These are phyloP conservation scores for Hemibagrus guttatus DNA, from an alignment of 2,797 vertebrate species.

Conservation along the genomic window DNA sequence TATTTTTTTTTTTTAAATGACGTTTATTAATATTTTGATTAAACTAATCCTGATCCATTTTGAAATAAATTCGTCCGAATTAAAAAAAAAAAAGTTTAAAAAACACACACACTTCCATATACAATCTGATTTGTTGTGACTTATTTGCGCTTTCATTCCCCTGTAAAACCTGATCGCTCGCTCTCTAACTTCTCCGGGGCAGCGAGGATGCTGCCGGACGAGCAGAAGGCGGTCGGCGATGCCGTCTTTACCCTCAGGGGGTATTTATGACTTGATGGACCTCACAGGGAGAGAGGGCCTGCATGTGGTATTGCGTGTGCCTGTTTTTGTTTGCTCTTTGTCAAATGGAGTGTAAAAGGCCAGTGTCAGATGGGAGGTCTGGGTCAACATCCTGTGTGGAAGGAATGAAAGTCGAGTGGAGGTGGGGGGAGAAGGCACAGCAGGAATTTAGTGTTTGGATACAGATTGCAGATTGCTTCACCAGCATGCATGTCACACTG, in stretches of 20 bases:
- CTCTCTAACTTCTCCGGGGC: no score
- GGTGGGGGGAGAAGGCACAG: neutral
- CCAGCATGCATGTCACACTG: neutral
- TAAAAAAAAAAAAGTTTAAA: no score
- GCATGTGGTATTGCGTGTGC: conserved; percentile 53
- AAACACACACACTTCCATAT: neutral
- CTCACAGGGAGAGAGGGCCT: conserved; percentile 58
- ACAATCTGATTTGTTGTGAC: neutral
- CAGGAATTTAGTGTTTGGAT: neutral
- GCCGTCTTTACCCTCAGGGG: conserved; percentile 1
- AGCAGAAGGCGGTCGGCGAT: neutral
- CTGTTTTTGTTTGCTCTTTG: conserved; percentile 63
- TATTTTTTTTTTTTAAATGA: no score
- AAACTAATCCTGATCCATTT: no score
- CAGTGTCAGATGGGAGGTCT: conserved; percentile 33
- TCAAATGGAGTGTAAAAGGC: conserved; percentile 48
- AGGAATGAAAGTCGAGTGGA: conserved; percentile 36
- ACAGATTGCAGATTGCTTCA: neutral
- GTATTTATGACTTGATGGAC: conserved; percentile 48
- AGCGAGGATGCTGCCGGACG: neutral
- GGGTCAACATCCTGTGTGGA: conserved; percentile 66
- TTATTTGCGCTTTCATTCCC: neutral
- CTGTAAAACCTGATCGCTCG: neutral
- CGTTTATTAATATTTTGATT: neutral
- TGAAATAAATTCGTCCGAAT: neutral